Percentiles rank a stretch among this genome's conserved stretches.
Evolutionary conservation across 2,113 vertebrate species (phyloP).

Genomic region (Boulengeromyrus knoepffleri): DNA sequence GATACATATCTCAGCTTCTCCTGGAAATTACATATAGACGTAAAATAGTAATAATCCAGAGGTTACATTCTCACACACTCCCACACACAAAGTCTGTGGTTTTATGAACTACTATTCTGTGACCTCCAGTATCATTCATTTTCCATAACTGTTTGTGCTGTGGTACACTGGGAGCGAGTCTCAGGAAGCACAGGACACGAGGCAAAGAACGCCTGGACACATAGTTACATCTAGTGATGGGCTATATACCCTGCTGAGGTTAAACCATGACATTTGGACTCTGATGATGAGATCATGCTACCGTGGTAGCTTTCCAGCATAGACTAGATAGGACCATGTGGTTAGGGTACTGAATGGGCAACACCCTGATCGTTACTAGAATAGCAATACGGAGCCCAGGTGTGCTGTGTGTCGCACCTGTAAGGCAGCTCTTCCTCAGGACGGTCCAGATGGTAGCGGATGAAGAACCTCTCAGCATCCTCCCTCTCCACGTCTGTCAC

Average conservation of each 20-base stretch:
- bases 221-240: neutral
- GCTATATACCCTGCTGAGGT: neutral
- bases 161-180: neutral
- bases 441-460: constrained; percentile 79
- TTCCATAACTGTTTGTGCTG: neutral
- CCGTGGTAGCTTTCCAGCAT: too few species aligned
- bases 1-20: neutral
- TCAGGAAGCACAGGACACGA: neutral
- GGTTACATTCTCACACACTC: neutral
- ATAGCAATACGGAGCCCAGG: neutral
- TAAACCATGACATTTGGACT: neutral
- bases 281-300: neutral
- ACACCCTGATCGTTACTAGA: neutral
- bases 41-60: neutral
- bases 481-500: constrained; percentile 80
- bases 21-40: neutral
- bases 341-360: neutral
- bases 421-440: constrained; percentile 76
- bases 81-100: neutral
- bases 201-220: neutral
- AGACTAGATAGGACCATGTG: neutral
- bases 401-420: constrained; percentile 61
- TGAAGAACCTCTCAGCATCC: constrained; percentile 91
- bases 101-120: neutral
- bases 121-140: neutral